Evolutionary conservation across 2,888 invertebrate species (phyloP).

Genomic region (Andrena marginata): DNA sequence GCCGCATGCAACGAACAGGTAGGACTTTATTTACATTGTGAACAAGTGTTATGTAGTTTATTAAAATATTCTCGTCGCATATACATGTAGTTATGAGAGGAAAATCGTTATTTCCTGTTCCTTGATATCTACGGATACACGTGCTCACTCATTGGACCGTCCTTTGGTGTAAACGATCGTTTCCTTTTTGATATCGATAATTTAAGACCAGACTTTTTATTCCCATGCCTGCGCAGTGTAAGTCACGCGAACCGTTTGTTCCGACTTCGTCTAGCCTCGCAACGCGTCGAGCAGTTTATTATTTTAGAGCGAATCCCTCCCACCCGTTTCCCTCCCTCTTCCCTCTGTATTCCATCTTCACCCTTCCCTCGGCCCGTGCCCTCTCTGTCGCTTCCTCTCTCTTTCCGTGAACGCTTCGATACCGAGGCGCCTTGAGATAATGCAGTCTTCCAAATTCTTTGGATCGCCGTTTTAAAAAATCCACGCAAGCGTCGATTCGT

Average conservation of each 20-base stretch:
- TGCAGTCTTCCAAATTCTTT: slow-evolving; percentile 66
- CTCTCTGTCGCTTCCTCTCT: slow-evolving; percentile 42
- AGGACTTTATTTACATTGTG: neutral
- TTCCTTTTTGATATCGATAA: slow-evolving; percentile 9
- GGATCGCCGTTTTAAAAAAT: slow-evolving; percentile 56
- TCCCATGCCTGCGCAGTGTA: slow-evolving; percentile 64
- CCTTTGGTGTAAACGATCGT: slow-evolving; percentile 1
- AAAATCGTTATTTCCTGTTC: neutral
- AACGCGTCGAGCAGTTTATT: slow-evolving; percentile 77
- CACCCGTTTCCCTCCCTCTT: slow-evolving; percentile 59
- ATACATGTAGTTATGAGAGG: too few species aligned
- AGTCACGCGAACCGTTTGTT: slow-evolving; percentile 60
- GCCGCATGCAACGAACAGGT: neutral
- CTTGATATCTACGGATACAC: neutral
- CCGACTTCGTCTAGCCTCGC: slow-evolving; percentile 67
- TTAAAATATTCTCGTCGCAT: neutral
- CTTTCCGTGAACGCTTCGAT: slow-evolving; percentile 37
- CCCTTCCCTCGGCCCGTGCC: slow-evolving; percentile 43
- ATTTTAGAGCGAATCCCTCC: slow-evolving; percentile 79
- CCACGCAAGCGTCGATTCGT: slow-evolving; percentile 2
- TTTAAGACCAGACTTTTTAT: slow-evolving; percentile 33
- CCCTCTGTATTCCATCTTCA: slow-evolving; percentile 43
- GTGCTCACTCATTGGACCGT: neutral
- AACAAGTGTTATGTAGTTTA: neutral
- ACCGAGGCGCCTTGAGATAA: slow-evolving; percentile 63